These are phyloP conservation scores for Ommatoiulus sabulosus DNA, from an alignment of 2,888 invertebrate species.

Conservation along the genomic window DNA sequence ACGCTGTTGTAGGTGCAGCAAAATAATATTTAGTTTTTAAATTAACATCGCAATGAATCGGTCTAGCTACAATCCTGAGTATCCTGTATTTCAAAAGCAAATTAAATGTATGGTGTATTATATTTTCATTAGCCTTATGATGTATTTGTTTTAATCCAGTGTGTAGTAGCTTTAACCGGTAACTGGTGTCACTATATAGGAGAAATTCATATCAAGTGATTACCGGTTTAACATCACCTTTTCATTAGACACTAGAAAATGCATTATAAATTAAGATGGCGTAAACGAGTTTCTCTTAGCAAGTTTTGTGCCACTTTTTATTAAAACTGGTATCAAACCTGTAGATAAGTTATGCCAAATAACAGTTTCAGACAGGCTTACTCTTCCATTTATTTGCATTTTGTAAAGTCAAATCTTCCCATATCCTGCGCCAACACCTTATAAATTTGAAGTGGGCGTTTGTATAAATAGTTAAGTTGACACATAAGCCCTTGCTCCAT, in stretches of 20 bases:
- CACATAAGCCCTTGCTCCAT: neutral
- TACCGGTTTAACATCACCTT: neutral
- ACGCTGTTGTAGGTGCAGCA: neutral
- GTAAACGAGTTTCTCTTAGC: neutral
- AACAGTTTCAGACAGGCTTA: neutral
- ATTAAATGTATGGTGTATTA: neutral
- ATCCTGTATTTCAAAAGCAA: neutral
- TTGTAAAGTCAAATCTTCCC: neutral
- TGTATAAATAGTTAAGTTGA: conserved; percentile 18
- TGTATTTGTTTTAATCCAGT: too few species aligned
- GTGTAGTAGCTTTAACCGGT: too few species aligned
- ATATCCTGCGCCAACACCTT: conserved; percentile 23
- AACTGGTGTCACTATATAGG: neutral
- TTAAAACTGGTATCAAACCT: neutral
- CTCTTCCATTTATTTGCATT: conserved; percentile 13
- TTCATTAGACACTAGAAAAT: neutral
- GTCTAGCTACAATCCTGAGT: neutral
- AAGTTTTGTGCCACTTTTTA: neutral
- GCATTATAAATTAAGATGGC: neutral
- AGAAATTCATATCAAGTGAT: neutral
- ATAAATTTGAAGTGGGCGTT: conserved; percentile 1
- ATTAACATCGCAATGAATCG: neutral
- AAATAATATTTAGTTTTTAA: neutral
- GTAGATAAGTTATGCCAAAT: neutral
- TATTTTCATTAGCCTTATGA: too few species aligned